A percentile compares a stretch with the other conserved stretches of the same genome.
Evolutionary conservation across 2,113 vertebrate species (phyloP).

Genomic region (Pygathrix nemaeus): DNA sequence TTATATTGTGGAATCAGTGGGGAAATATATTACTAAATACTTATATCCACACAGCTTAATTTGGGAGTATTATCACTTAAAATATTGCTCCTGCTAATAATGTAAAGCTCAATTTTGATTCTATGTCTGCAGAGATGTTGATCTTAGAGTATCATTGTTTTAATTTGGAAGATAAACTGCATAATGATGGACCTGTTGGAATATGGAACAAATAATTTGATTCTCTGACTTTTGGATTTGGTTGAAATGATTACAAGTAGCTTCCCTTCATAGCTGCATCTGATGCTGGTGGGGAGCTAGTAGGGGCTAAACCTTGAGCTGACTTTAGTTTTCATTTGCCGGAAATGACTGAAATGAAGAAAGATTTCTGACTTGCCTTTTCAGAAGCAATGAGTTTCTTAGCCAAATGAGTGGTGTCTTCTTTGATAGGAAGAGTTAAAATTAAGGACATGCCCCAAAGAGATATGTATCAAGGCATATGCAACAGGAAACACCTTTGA

Average conservation of each 20-base stretch:
- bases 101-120: background rate
- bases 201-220: background rate
- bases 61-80: slow-evolving; percentile 29
- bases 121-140: background rate
- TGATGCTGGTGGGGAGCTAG: background rate
- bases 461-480: background rate
- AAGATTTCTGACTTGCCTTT: slow-evolving; percentile 45
- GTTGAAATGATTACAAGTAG: background rate
- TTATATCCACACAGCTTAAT: background rate
- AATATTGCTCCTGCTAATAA: background rate
- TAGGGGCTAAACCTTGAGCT: background rate
- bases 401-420: background rate
- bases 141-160: background rate
- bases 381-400: background rate
- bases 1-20: background rate
- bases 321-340: slow-evolving; percentile 24
- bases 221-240: slow-evolving; percentile 24
- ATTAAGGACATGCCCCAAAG: background rate
- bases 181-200: background rate
- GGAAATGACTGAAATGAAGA: slow-evolving; percentile 44
- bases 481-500: background rate
- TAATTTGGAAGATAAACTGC: slow-evolving; percentile 37
- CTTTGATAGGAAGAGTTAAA: slow-evolving; percentile 12
- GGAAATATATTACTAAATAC: background rate
- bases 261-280: background rate